Evolutionary conservation across 2,113 vertebrate species (phyloP), one percentile per base, ranked within the genome.

Genomic region (Xyrauchen texanus): DNA sequence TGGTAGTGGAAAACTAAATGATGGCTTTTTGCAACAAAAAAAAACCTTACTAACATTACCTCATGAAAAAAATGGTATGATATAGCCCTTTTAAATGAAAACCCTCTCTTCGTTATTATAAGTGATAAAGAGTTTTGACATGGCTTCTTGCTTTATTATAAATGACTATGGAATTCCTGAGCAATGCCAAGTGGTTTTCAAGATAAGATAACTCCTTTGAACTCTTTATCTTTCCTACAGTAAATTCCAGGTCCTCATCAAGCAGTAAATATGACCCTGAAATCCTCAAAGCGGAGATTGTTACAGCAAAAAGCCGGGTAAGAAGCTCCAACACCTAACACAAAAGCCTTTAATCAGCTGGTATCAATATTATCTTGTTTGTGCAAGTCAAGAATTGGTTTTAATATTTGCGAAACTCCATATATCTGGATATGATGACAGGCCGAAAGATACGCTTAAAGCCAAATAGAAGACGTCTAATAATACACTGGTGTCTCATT

Each of bases 211-310:
- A 85, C 49, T 44, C 71, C n/a, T 80, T 75, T 79, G 53, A 78
- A 76, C 67, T 81, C 63, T 34, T 77, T 64, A n/a, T 58, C 74
- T 81, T 21, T 81, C 16, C 86, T 92, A 46, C 90, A 99, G 98
- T 99, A 90, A 94, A 95, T 68, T 99, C 98, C 81, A 93, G 97
- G 81, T 98, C 96, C 0, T 99, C 98, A 0, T 95, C 96, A 66
- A 98, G 95, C 90, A 98, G 96, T 81, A 99, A 98, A 86, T 99
- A 99, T 72, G 98, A 99, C 88, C 97, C 98, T 0, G 97, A 99
- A 77, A 98, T 99, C 90, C 95, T 99, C 70, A 99, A 99, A 90
- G 97, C 97, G 0, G 97, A 99, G 88, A 99, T 99, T 68, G 91
- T 96, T 83, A 99, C 97, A 8, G 95, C 97, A 76, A 99, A 98